These are phyloP conservation scores for Arothron firmamentum DNA, from an alignment of 2,113 vertebrate species.

Conservation along the genomic window DNA sequence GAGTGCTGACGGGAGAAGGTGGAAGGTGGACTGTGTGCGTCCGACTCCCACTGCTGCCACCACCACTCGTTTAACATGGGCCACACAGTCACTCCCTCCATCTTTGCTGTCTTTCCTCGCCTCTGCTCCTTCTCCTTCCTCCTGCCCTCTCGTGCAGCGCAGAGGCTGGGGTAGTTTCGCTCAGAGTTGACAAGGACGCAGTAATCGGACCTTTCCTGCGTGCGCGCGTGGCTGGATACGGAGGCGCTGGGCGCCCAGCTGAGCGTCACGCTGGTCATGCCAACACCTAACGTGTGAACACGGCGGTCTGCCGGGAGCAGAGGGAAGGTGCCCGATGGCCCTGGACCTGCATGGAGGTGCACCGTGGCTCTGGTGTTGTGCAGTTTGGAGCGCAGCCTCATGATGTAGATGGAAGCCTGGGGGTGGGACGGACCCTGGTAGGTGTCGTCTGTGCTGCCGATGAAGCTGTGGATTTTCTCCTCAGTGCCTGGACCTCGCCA, in stretches of 20 bases:
- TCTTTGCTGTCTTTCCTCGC: conserved; percentile 46
- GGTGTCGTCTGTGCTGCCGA: conserved; percentile 77
- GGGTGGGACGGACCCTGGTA: conserved; percentile 73
- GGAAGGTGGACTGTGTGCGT: conserved; percentile 27
- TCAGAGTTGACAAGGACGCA: conserved; percentile 82
- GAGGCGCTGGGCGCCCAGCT: conserved; percentile 83
- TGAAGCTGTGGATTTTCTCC: conserved; percentile 78
- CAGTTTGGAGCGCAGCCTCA: conserved; percentile 78
- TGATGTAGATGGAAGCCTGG: conserved; percentile 76
- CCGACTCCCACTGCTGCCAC: conserved; percentile 71
- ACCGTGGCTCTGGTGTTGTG: conserved; percentile 76
- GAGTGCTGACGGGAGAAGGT: conserved; percentile 31
- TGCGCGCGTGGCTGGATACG: conserved; percentile 41
- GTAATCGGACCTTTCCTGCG: conserved; percentile 75
- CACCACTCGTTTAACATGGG: conserved; percentile 70
- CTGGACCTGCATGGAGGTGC: conserved; percentile 75
- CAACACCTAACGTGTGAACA: conserved; percentile 76
- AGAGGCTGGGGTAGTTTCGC: conserved; percentile 83
- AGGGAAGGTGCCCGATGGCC: conserved; percentile 75
- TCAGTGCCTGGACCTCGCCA: conserved; percentile 70
- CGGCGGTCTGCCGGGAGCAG: conserved; percentile 78
- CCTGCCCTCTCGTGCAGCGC: conserved; percentile 71
- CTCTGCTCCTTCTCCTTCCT: conserved; percentile 46
- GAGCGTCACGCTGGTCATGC: conserved; percentile 83
- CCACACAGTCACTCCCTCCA: conserved; percentile 54